These are phyloP conservation scores for Drosophila tanythrix DNA, from an alignment of 2,888 invertebrate species.

Conservation along the genomic window DNA sequence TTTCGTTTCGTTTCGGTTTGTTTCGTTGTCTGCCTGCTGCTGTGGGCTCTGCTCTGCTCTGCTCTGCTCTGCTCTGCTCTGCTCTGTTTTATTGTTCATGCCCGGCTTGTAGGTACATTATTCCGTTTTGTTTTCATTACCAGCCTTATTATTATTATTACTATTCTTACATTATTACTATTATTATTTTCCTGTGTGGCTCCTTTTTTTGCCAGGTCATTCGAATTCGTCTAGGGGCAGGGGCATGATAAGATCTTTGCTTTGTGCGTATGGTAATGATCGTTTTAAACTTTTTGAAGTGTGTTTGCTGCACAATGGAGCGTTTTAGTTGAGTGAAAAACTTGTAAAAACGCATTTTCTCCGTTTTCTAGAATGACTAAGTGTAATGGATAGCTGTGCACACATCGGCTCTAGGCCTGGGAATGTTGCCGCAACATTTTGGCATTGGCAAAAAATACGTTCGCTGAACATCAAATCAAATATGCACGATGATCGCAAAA, in stretches of 20 bases:
- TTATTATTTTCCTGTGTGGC: conserved; percentile 33
- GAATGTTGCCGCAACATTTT: conserved; percentile 16
- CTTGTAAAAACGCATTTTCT: conserved; percentile 10
- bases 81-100: conserved; percentile 40
- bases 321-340: conserved; percentile 41
- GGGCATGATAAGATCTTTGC: conserved; percentile 49
- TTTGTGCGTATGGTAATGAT: conserved; percentile 43
- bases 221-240: not conserved
- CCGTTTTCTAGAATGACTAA: conserved; percentile 25
- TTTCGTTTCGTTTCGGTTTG: conserved; percentile 25
- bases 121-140: conserved; percentile 72
- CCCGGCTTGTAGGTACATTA: conserved; percentile 37
- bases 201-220: conserved; percentile 54
- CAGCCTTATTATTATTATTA: conserved; percentile 40
- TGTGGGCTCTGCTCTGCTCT: not conserved
- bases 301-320: conserved; percentile 42
- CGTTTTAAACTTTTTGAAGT: conserved; percentile 30
- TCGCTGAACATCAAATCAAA: conserved; percentile 48
- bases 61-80: not conserved
- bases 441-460: conserved; percentile 20
- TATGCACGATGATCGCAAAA: conserved; percentile 45
- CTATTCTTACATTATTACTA: conserved; percentile 11
- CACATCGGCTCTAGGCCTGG: not conserved
- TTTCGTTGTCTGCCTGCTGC: conserved; percentile 17
- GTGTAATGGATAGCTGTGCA: conserved; percentile 2